Percentiles rank a stretch among this genome's conserved stretches.
Conservation (phyloP, 2,888 invertebrate genomes). For the Seira sanloemensis region DNA sequence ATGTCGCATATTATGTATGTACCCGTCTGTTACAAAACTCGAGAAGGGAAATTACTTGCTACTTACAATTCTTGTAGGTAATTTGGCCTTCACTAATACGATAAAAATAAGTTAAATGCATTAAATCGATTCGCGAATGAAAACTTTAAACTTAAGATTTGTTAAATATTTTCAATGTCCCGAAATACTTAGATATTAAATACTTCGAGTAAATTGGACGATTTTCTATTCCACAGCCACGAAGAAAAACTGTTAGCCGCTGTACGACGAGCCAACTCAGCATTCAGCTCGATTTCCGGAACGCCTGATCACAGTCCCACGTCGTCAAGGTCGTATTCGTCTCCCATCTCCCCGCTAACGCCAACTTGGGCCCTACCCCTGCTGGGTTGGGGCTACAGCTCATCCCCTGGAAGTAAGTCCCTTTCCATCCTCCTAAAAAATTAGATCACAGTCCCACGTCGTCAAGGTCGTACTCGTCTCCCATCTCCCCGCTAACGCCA, state of each 20-base stretch:
- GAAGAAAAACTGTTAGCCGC: slow-evolving; percentile 74
- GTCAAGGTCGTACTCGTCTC: slow-evolving; percentile 74
- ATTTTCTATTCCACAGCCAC: slow-evolving; percentile 69
- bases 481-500: slow-evolving; percentile 74
- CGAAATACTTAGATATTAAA: too few relatives aligned
- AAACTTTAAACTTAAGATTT: too few relatives aligned
- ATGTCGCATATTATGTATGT: too few relatives aligned
- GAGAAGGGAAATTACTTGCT: too few relatives aligned
- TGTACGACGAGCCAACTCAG: slow-evolving; percentile 73
- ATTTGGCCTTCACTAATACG: too few relatives aligned
- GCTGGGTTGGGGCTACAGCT: slow-evolving; percentile 73
- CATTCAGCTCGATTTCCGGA: slow-evolving; percentile 73
- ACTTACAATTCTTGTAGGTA: too few relatives aligned
- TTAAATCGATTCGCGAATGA: too few relatives aligned
- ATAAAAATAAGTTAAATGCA: too few relatives aligned
- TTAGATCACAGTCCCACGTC: slow-evolving; percentile 74
- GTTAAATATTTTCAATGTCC: too few relatives aligned
- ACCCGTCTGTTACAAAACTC: too few relatives aligned
- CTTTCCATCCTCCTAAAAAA: not conserved
- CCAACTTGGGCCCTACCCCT: slow-evolving; percentile 74
- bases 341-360: slow-evolving; percentile 74
- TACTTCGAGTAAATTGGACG: too few relatives aligned
- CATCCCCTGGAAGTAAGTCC: slow-evolving; percentile 73
- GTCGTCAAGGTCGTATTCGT: slow-evolving; percentile 74
- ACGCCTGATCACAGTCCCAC: slow-evolving; percentile 74